Evolutionary conservation across 1,140 invertebrate genomes (phyloP), one percentile per base, ranked within the genome.

Genomic region (Drosophila jambulina): DNA sequence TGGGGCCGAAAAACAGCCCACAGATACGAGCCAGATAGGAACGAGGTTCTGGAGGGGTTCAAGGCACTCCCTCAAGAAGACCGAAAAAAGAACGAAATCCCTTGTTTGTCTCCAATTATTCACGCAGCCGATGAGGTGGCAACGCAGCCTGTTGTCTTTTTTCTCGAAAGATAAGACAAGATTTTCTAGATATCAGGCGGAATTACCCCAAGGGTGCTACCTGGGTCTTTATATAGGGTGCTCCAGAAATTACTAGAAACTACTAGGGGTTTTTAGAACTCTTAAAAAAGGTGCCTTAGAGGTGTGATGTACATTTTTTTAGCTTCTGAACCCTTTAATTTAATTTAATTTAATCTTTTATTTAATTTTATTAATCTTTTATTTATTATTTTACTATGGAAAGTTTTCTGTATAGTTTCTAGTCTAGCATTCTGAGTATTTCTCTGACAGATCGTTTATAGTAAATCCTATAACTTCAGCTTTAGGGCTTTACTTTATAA

Each of bases 31-130:
- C 5, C 5, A 49, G 42, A 72, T 72, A 34, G 25, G 34, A 15
- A n/a, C 48, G n/a, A 17, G 49, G 3, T 10, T 27, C 17, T n/a
- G 0, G n/a, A 32, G 32, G 57, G 23, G 65, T 71, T 74, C 49
- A 69, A 71, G 64, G 69, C 65, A 70, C 65, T 67, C 54, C 27
- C 29, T 34, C 15, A 17, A 17, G 34, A 17, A 23, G 6, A 25
- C 21, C 45, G 13, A 49, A 27, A 23, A 15, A 23, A 21, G 13
- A 21, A 32, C 32, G 27, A 65, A 38, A 42, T 43, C 46, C 51
- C 40, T 54, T 70, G 46, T 62, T 19, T 51, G 29, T 19, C 32
- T 25, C 23, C 40, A 25, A 45, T 45, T 61, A 45, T 59, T 64
- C 53, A 64, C 15, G 36, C 65, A 61, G 23, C 13, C 42, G 29